phyloP scores from a whole-genome alignment of 2,113 vertebrate species.

The Orycteropus afer region DNA sequence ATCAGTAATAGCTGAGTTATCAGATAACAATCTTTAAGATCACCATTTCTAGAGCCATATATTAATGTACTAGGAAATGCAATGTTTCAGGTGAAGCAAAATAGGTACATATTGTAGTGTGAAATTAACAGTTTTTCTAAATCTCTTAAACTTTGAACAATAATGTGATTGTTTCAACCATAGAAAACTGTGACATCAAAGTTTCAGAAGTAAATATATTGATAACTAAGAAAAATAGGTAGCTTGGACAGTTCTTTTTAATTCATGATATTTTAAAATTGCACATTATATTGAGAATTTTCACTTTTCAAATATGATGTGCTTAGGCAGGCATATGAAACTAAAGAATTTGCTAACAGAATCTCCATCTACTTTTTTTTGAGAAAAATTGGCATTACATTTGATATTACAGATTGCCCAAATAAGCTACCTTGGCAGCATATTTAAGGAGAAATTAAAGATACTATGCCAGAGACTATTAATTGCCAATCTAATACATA shows the following conservation, averaged over 20 bases:
- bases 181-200: neutral
- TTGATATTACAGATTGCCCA: neutral
- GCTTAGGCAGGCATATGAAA: neutral
- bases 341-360: neutral
- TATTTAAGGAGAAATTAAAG: slow-evolving; percentile 32
- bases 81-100: neutral
- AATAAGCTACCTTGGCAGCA: neutral
- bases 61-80: neutral
- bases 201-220: slow-evolving; percentile 41
- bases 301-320: neutral
- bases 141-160: slow-evolving; percentile 51
- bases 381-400: slow-evolving; percentile 1
- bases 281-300: neutral
- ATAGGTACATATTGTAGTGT: neutral
- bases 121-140: slow-evolving; percentile 24
- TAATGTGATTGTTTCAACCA: slow-evolving; percentile 20
- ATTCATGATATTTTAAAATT: slow-evolving; percentile 51
- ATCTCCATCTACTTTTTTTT: neutral
- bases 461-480: neutral
- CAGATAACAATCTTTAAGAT: neutral
- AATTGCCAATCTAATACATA: neutral
- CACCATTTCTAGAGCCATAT: neutral
- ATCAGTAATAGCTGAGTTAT: neutral
- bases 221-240: slow-evolving; percentile 37
- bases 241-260: slow-evolving; percentile 3